Evolutionary conservation across 2,113 vertebrate species (phyloP).

Genomic region (Osmerus mordax): DNA sequence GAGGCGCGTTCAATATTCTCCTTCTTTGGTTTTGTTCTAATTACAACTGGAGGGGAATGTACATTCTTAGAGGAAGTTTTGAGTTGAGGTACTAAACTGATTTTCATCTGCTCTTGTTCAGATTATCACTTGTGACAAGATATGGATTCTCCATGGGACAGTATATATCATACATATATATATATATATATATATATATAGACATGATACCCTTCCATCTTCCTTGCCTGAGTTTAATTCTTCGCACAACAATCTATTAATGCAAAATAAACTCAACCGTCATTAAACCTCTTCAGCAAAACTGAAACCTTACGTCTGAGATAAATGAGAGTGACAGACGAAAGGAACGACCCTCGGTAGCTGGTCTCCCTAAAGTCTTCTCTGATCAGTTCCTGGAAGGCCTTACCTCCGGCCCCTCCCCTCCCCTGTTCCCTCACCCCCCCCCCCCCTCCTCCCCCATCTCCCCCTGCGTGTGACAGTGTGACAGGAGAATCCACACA

Average conservation of each 20-base stretch:
- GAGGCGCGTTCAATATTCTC: slow-evolving; percentile 11
- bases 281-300: too few relatives aligned
- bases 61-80: not conserved
- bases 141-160: too few relatives aligned
- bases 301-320: not conserved
- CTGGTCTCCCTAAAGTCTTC: slow-evolving; percentile 34
- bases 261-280: too few relatives aligned
- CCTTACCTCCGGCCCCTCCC: slow-evolving; percentile 18
- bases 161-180: not conserved
- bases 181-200: not conserved
- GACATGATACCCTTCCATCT: too few relatives aligned
- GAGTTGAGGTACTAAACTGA: slow-evolving; percentile 4
- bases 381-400: slow-evolving; percentile 38
- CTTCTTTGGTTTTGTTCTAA: slow-evolving; percentile 22
- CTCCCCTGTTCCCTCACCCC: slow-evolving; percentile 10
- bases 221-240: too few relatives aligned
- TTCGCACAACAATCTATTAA: slow-evolving; percentile 3
- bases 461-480: not conserved
- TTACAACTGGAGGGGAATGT: not conserved
- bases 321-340: not conserved
- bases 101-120: not conserved
- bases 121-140: too few relatives aligned
- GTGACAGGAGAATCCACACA: not conserved
- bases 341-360: slow-evolving; percentile 11
- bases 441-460: slow-evolving; percentile 3